Base-by-base conservation (phyloP, 2,888 invertebrate species). In the Patella depressa region DNA sequence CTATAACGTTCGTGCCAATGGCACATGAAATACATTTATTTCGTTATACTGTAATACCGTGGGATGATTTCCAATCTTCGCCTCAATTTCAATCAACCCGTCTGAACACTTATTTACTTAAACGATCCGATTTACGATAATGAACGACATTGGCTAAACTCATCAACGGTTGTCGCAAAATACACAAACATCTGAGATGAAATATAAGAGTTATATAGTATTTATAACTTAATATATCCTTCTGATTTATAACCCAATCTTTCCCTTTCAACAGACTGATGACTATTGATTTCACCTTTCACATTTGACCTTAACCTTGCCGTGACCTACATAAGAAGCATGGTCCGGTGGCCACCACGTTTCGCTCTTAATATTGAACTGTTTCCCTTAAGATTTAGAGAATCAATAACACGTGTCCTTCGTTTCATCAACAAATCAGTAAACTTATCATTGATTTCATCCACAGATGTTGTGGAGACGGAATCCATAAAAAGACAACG, bases 51-150 rank as follows among this genome's bases (percentile, higher is more conserved):
- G 24, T 65, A 19, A 65, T 65, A 65, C 19, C 24, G 65, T 65
- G 65, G 65, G 65, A 24, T 65, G 24, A 14, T 15, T 19, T 65
- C 65, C 65, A 65, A 65, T 24, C 24, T 65, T 65, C 65, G 19
- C 65, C 11, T 65, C 65, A 65, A 65, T 65, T 65, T 65, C 65
- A 65, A 65, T 65, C 65, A 65, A 24, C 19, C 19, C 24, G 65
- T 65, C 65, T 65, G 19, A 65, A 65, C 19, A 65, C 65, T 65
- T 65, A 65, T 65, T 65, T 65, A 65, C 65, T 65, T 65, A 24
- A 65, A 65, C 65, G 65, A 65, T 65, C 65, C 65, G 65, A 65
- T 65, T 65, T 65, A 24, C 65, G 65, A 65, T 65, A 65, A 65
- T 65, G 24, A 65, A 65, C 24, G 65, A 24, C 65, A 65, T 65